phyloP scores from a whole-genome alignment of 2,113 vertebrate genomes.

The Callithrix jacchus region DNA sequence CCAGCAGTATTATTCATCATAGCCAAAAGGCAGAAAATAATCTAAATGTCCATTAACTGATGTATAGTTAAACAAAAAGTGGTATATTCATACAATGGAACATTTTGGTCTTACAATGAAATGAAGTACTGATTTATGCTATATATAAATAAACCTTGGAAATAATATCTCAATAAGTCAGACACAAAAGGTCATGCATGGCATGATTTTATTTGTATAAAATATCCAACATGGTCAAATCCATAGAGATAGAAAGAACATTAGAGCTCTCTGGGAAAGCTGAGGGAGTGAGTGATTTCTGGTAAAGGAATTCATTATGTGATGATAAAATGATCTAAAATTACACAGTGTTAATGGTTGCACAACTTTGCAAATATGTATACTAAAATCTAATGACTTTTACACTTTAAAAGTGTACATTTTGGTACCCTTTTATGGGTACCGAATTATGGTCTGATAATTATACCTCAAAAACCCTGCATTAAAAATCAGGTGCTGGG shows the following conservation, averaged over 20 bases:
- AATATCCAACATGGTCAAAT: background rate
- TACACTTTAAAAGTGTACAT: background rate
- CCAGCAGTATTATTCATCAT: background rate
- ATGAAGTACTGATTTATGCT: background rate
- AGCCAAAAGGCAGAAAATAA: background rate
- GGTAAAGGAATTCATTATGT: background rate
- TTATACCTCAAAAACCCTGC: background rate
- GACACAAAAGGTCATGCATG: background rate
- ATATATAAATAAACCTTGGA: background rate
- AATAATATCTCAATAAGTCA: background rate
- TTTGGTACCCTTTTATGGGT: background rate
- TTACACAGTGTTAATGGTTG: background rate
- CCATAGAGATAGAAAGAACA: background rate
- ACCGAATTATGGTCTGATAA: background rate
- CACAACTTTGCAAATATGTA: background rate
- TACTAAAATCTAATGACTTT: background rate
- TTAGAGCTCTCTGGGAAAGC: background rate
- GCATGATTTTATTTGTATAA: background rate
- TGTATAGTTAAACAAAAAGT: background rate
- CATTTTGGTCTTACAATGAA: background rate
- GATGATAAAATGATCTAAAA: constrained; percentile 15
- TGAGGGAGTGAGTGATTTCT: background rate
- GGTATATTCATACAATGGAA: background rate
- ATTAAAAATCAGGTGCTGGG: background rate
- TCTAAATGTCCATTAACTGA: background rate